Conservation (phyloP, 1,140 invertebrate genomes). For the Drosophila willistoni region DNA sequence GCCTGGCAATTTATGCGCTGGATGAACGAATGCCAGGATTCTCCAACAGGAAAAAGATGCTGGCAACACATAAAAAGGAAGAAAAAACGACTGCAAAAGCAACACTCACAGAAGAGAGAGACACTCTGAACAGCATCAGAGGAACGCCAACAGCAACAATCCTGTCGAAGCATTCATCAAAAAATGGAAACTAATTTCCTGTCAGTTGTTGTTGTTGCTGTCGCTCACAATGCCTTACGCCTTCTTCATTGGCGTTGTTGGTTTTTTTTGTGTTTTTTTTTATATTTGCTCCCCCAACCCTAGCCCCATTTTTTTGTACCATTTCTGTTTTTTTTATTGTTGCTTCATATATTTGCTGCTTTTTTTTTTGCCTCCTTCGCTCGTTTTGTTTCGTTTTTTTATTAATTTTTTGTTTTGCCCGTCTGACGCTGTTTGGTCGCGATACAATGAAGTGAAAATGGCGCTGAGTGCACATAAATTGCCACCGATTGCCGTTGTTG, state of each 20-base stretch:
- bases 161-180: slow-evolving; percentile 83
- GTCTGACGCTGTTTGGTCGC: slow-evolving; percentile 69
- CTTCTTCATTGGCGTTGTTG: slow-evolving; percentile 53
- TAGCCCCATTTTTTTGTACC: slow-evolving; percentile 1
- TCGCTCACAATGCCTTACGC: slow-evolving; percentile 72
- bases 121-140: slow-evolving; percentile 19
- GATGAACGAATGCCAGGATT: slow-evolving; percentile 48
- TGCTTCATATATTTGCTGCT: slow-evolving; percentile 22
- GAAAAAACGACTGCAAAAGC: slow-evolving; percentile 14
- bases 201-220: slow-evolving; percentile 69
- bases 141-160: slow-evolving; percentile 64
- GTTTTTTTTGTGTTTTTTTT: slow-evolving; percentile 54
- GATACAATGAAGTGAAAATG: slow-evolving; percentile 80
- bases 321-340: slow-evolving; percentile 9
- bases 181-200: slow-evolving; percentile 83
- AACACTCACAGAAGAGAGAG: not conserved
- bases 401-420: slow-evolving; percentile 76
- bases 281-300: slow-evolving; percentile 18
- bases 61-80: slow-evolving; percentile 28
- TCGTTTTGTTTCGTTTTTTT: slow-evolving; percentile 56
- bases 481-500: slow-evolving; percentile 66
- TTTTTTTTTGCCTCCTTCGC: slow-evolving; percentile 9
- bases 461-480: slow-evolving; percentile 79
- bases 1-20: slow-evolving; percentile 72
- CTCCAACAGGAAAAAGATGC: slow-evolving; percentile 43